phyloP scores from a whole-genome alignment of 2,888 invertebrate species.

The Rhodophaea formosa region DNA sequence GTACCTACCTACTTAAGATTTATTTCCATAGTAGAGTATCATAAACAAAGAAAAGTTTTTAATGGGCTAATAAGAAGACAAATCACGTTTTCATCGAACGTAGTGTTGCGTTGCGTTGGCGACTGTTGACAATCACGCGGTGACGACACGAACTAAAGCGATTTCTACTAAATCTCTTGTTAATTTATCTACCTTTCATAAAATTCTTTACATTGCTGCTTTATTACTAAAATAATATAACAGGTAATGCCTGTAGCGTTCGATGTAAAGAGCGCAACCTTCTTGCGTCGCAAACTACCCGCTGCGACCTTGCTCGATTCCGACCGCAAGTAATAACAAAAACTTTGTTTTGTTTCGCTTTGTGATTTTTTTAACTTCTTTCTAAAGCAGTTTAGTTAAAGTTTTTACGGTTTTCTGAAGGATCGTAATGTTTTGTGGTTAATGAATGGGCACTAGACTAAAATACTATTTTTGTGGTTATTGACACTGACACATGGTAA shows the following conservation, averaged over 20 bases:
- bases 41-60: conserved; percentile 34
- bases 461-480: neutral
- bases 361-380: conserved; percentile 42
- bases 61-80: conserved; percentile 52
- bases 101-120: conserved; percentile 39
- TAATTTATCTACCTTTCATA: conserved; percentile 6
- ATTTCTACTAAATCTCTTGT: conserved; percentile 42
- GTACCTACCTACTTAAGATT: neutral
- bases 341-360: conserved; percentile 55
- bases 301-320: conserved; percentile 43
- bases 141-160: conserved; percentile 54
- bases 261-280: conserved; percentile 20
- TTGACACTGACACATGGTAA: neutral
- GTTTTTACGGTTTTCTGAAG: conserved; percentile 18
- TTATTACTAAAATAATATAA: neutral
- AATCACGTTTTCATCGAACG: conserved; percentile 53
- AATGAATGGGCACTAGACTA: conserved; percentile 23
- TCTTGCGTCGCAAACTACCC: conserved; percentile 21
- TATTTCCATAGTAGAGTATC: conserved; percentile 20
- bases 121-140: conserved; percentile 51
- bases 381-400: conserved; percentile 22
- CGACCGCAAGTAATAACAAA: conserved; percentile 45
- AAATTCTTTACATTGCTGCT: conserved; percentile 34
- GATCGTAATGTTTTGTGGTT: conserved; percentile 24
- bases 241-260: conserved; percentile 15